Percentiles rank a stretch among this genome's conserved stretches.
These are phyloP conservation scores for Limenitis camilla DNA, from an alignment of 2,888 invertebrate species.

Conservation along the genomic window DNA sequence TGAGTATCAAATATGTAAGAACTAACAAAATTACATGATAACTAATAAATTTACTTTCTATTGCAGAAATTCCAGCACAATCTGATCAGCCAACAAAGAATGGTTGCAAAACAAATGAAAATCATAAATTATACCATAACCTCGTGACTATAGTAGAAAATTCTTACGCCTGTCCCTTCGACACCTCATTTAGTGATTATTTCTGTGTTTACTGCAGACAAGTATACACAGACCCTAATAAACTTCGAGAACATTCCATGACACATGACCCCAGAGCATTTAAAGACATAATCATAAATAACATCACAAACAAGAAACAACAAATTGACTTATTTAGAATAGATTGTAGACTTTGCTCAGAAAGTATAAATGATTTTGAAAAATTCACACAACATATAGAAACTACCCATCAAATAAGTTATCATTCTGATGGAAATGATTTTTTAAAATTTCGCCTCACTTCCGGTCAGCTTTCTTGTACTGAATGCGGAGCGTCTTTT, in stretches of 20 bases:
- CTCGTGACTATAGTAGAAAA: conserved; percentile 46
- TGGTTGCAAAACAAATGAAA: conserved; percentile 13
- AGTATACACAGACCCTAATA: conserved; percentile 47
- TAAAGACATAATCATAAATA: conserved; percentile 33
- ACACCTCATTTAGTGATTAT: conserved; percentile 51
- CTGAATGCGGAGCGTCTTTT: conserved; percentile 35
- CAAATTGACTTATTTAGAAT: conserved; percentile 48
- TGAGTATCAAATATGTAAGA: too few species aligned
- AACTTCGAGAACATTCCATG: conserved; percentile 47
- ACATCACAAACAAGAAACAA: conserved; percentile 38
- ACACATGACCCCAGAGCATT: conserved; percentile 47
- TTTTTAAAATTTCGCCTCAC: conserved; percentile 51
- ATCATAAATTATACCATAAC: conserved; percentile 36
- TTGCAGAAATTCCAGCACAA: too few species aligned
- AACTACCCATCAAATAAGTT: conserved; percentile 32
- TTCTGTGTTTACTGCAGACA: conserved; percentile 46
- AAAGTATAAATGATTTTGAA: conserved; percentile 39
- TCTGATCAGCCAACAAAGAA: conserved; percentile 9
- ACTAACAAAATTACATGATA: too few species aligned
- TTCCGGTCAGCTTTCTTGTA: conserved; percentile 36
- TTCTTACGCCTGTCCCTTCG: conserved; percentile 56
- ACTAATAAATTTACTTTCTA: too few species aligned
- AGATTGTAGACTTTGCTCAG: conserved; percentile 52
- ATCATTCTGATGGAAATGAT: conserved; percentile 37
- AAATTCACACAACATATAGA: conserved; percentile 43